phyloP scores from a whole-genome alignment of 2,113 vertebrate genomes.

The Vidua macroura region DNA sequence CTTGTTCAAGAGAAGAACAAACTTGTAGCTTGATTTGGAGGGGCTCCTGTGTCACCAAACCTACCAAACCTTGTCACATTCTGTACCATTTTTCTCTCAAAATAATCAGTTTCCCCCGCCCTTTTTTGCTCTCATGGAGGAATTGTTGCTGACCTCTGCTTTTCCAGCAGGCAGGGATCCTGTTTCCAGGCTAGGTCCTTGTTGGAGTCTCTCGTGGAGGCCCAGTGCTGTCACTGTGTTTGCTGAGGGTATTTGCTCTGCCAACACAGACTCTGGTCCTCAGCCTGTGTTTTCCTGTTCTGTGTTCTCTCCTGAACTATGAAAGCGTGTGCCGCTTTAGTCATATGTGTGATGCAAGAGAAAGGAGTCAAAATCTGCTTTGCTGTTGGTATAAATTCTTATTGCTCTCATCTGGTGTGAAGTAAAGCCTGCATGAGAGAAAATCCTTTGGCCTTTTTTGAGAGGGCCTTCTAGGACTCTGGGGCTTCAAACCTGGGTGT shows the following conservation, averaged over 20 bases:
- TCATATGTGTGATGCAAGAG: fast-evolving
- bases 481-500: neutral
- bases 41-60: neutral
- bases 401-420: neutral
- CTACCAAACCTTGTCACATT: neutral
- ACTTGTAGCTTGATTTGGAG: neutral
- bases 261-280: neutral
- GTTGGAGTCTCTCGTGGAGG: fast-evolving
- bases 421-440: neutral
- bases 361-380: neutral
- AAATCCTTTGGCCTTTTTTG: neutral
- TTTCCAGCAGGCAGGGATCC: fast-evolving
- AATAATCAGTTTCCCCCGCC: neutral
- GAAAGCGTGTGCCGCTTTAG: fast-evolving
- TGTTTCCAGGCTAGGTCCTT: neutral
- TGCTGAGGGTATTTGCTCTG: neutral
- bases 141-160: neutral
- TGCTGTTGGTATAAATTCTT: neutral
- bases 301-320: neutral
- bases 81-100: neutral
- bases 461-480: neutral
- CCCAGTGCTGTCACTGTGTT: neutral
- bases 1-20: neutral
- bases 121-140: neutral
- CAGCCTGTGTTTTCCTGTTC: neutral